These are phyloP conservation scores for Drosophila planitibia DNA, from an alignment of 2,888 invertebrate genomes.

Conservation along the genomic window DNA sequence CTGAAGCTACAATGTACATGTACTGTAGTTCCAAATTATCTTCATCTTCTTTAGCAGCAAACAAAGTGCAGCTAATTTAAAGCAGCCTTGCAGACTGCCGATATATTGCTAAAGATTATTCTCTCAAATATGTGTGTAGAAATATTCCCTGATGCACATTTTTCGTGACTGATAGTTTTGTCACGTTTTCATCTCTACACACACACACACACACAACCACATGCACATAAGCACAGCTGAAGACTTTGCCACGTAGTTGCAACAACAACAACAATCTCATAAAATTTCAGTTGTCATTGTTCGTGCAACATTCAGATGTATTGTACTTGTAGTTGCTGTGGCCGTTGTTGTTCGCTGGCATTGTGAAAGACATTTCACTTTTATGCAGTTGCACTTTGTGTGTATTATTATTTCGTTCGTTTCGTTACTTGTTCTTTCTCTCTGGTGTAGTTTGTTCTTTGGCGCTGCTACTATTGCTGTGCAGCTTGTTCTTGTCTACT, in stretches of 20 bases:
- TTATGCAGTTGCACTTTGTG: slow-evolving; percentile 81
- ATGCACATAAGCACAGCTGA: slow-evolving; percentile 2
- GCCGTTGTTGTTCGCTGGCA: slow-evolving; percentile 64
- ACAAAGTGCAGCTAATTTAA: slow-evolving; percentile 35
- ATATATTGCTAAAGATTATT: slow-evolving; percentile 5
- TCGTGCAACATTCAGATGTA: slow-evolving; percentile 50
- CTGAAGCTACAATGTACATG: background rate
- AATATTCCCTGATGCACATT: slow-evolving; percentile 11
- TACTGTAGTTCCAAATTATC: background rate
- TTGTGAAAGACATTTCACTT: slow-evolving; percentile 81
- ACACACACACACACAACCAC: slow-evolving; percentile 11
- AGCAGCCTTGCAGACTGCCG: background rate
- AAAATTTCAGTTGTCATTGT: slow-evolving; percentile 65
- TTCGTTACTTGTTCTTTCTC: slow-evolving; percentile 13
- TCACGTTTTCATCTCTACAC: slow-evolving; percentile 46
- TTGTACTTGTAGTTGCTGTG: slow-evolving; percentile 44
- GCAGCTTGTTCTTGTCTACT: slow-evolving; percentile 80
- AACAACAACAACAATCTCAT: slow-evolving; percentile 54
- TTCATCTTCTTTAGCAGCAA: slow-evolving; percentile 3
- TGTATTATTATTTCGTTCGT: slow-evolving; percentile 73
- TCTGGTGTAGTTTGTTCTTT: slow-evolving; percentile 10
- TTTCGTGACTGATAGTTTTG: slow-evolving; percentile 52
- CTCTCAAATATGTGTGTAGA: background rate
- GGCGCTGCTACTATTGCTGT: slow-evolving; percentile 35
- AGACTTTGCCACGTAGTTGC: slow-evolving; percentile 36